Evolutionary conservation across 2,113 vertebrate species (phyloP).

Genomic region (Phainopepla nitens): DNA sequence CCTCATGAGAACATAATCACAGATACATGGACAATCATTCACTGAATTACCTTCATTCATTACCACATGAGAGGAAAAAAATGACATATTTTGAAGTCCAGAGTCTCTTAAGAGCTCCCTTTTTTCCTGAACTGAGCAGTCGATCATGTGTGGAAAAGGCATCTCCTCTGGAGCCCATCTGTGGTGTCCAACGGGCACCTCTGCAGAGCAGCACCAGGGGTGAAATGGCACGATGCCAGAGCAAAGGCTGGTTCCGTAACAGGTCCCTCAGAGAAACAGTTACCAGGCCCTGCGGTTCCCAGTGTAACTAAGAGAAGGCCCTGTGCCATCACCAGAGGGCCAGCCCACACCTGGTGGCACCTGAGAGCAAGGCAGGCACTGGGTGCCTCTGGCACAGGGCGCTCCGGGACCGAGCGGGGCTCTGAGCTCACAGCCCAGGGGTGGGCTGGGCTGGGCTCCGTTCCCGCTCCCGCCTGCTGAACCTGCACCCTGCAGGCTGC

Average conservation of each 20-base stretch:
- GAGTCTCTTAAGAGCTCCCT: background rate
- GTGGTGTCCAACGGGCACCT: background rate
- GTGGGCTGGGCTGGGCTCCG: rapidly evolving
- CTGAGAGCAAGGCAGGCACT: rapidly evolving
- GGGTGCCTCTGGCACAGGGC: no score
- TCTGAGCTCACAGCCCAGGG: rapidly evolving
- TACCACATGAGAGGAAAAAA: background rate
- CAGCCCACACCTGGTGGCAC: rapidly evolving
- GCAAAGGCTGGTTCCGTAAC: background rate
- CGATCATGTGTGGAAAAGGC: background rate
- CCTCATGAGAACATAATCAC: background rate
- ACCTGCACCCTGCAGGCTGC: rapidly evolving
- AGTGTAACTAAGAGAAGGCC: background rate
- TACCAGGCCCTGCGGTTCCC: rapidly evolving
- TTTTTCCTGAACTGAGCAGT: background rate
- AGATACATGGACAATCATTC: background rate
- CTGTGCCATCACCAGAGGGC: background rate
- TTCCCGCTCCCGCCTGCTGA: no score
- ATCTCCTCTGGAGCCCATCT: background rate
- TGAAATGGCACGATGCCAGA: rapidly evolving
- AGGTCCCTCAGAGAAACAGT: background rate
- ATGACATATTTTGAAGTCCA: background rate
- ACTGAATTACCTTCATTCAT: background rate
- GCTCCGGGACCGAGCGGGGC: rapidly evolving
- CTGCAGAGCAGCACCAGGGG: background rate